phyloP scores from a whole-genome alignment of 2,113 vertebrate genomes.

The Scalopus aquaticus region DNA sequence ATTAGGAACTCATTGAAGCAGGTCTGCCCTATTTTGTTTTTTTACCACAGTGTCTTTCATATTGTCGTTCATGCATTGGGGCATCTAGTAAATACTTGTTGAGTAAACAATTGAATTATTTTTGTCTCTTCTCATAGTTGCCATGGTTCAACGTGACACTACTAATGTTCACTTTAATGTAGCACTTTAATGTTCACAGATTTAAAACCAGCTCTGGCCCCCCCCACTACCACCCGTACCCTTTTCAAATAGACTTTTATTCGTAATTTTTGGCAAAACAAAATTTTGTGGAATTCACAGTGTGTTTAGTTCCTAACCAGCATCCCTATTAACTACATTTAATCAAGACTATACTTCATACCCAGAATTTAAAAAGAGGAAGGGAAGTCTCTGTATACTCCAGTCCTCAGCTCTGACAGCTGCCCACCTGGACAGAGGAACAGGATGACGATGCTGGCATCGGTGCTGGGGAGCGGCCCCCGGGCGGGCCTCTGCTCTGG shows the following conservation, averaged over 20 bases:
- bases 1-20: background rate
- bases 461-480: conserved; percentile 63
- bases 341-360: background rate
- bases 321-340: background rate
- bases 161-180: background rate
- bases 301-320: background rate
- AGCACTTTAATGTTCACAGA: background rate
- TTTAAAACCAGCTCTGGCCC: background rate
- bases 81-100: background rate
- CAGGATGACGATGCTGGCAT: conserved; percentile 59
- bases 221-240: background rate
- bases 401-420: background rate
- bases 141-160: background rate
- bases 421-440: background rate
- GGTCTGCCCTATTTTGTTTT: background rate
- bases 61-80: background rate
- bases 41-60: background rate
- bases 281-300: background rate
- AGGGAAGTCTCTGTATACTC: background rate
- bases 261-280: background rate
- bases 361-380: background rate
- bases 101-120: background rate
- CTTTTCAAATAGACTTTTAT: background rate
- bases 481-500: conserved; percentile 51
- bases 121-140: background rate